A percentile compares a stretch with the other conserved stretches of the same genome.
Conservation (phyloP, 2,888 invertebrate genomes). For the Cerastis rubricosa region DNA sequence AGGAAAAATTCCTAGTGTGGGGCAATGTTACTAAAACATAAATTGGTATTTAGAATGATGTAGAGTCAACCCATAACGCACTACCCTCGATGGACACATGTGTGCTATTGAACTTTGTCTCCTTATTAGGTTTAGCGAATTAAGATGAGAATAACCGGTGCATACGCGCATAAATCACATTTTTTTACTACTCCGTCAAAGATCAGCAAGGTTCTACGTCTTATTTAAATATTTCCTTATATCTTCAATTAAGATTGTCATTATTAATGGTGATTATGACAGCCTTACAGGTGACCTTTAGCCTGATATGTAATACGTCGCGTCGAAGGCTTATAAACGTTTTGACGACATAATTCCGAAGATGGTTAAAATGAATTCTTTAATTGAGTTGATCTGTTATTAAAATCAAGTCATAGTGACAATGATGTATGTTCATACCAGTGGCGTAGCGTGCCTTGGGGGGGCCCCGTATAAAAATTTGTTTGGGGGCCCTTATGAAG, state of each 20-base stretch:
- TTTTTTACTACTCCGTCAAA: not conserved
- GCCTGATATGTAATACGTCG: not conserved
- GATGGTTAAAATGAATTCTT: constrained; percentile 5
- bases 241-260: constrained; percentile 43
- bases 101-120: not conserved
- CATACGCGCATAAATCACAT: constrained; percentile 15
- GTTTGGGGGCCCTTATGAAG: no score
- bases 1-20: no score
- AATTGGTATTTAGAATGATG: not conserved
- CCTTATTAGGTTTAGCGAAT: not conserved
- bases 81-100: not conserved
- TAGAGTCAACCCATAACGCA: not conserved
- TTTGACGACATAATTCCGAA: constrained; percentile 8
- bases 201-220: constrained; percentile 21
- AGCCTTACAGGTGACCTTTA: constrained; percentile 36
- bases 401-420: not conserved
- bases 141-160: not conserved
- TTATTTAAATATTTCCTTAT: constrained; percentile 49
- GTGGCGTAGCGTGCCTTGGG: no score
- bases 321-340: not conserved
- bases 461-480: no score
- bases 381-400: not conserved
- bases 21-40: no score
- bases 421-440: not conserved
- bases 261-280: constrained; percentile 19